phyloP scores from a whole-genome alignment of 2,797 vertebrate genomes.

The Sebastes steindachneri region DNA sequence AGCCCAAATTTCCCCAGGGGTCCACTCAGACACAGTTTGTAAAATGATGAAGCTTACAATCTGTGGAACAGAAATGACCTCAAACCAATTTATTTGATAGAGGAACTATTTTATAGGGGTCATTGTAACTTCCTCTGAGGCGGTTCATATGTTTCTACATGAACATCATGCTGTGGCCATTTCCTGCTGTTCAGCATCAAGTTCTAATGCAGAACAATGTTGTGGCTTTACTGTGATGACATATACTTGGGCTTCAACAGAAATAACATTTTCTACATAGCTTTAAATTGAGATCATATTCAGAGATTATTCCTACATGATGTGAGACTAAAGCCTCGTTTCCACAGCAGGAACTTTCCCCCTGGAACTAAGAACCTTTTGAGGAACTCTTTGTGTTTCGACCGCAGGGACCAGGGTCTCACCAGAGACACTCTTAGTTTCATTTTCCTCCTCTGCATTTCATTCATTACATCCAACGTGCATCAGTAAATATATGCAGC shows the following conservation, averaged over 20 bases:
- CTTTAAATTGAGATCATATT: constrained; percentile 83
- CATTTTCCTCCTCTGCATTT: too few relatives aligned
- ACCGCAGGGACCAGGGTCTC: too few relatives aligned
- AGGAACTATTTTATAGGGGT: constrained; percentile 19
- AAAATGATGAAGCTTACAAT: constrained; percentile 29
- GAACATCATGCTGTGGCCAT: constrained; percentile 85
- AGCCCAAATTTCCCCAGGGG: constrained; percentile 26
- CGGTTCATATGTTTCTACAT: constrained; percentile 75
- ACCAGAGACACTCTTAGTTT: too few relatives aligned
- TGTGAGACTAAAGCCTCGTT: neutral
- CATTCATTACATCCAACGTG: too few relatives aligned
- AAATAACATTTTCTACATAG: constrained; percentile 81
- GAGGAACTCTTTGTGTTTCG: too few relatives aligned
- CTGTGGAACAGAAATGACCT: constrained; percentile 35
- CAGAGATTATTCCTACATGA: constrained; percentile 55
- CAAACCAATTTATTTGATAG: constrained; percentile 25
- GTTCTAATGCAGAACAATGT: constrained; percentile 77
- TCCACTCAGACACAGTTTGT: constrained; percentile 23
- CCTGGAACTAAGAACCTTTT: too few relatives aligned
- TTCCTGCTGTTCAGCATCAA: constrained; percentile 90
- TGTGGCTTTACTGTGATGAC: constrained; percentile 83
- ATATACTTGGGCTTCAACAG: constrained; percentile 78
- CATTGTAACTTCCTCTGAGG: constrained; percentile 54
- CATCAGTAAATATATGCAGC: too few relatives aligned
- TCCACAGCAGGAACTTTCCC: too few relatives aligned